Percentiles rank a stretch among this genome's conserved stretches.
Evolutionary conservation across 2,888 invertebrate genomes (phyloP).

Genomic region (Brenthis hecate): DNA sequence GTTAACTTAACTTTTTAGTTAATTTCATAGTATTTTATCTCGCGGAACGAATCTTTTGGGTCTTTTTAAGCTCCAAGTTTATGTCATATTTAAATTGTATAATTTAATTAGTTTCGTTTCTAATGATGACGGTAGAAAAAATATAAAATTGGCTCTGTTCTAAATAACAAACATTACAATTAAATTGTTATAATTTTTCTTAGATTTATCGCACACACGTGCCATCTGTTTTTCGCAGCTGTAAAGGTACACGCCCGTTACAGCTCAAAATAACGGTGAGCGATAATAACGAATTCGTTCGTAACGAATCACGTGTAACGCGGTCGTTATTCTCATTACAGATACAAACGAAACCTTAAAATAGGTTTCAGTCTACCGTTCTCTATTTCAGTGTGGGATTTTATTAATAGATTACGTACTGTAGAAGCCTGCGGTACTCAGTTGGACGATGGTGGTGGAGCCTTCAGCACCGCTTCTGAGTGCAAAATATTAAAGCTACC

Average conservation of each 20-base stretch:
- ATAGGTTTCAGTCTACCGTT: constrained; percentile 51
- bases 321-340: constrained; percentile 44
- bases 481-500: constrained; percentile 22
- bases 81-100: too few relatives aligned
- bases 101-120: too few relatives aligned
- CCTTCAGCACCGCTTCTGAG: constrained; percentile 56
- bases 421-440: constrained; percentile 59
- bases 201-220: constrained; percentile 25
- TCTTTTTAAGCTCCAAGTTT: too few relatives aligned
- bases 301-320: constrained; percentile 54
- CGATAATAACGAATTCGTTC: constrained; percentile 64
- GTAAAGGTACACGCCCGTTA: constrained; percentile 47
- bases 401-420: constrained; percentile 51
- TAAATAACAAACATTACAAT: not conserved
- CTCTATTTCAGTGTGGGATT: constrained; percentile 53
- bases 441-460: constrained; percentile 62
- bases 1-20: too few relatives aligned
- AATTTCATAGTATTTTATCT: too few relatives aligned
- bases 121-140: too few relatives aligned
- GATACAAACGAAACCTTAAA: constrained; percentile 52
- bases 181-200: not conserved
- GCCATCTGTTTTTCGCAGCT: constrained; percentile 57
- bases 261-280: constrained; percentile 58
- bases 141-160: too few relatives aligned
- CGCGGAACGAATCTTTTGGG: too few relatives aligned